Conservation (phyloP, 2,797 vertebrate species). For the Adelosebastes latens region DNA sequence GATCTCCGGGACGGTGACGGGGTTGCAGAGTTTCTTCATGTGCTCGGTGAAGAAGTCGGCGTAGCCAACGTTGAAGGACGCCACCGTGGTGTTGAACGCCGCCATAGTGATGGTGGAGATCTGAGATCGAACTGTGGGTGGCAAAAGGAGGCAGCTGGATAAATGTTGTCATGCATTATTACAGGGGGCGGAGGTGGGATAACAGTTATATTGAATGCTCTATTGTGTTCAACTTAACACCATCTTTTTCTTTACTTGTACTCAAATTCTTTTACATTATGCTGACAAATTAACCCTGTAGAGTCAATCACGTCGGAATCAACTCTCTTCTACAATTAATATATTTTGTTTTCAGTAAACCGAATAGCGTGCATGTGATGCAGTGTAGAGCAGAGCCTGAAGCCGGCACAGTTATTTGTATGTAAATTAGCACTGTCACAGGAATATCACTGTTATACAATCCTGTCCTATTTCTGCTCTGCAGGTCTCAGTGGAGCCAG, state of each 20-base stretch:
- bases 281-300: neutral
- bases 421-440: conserved; percentile 51
- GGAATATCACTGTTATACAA: conserved; percentile 49
- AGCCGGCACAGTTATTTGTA: conserved; percentile 11
- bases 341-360: neutral
- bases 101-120: conserved; percentile 99
- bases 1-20: conserved; percentile 91
- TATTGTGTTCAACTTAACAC: neutral
- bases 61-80: conserved; percentile 98
- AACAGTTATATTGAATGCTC: neutral
- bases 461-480: conserved; percentile 40
- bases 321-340: neutral
- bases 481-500: conserved; percentile 10
- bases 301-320: neutral
- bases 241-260: neutral
- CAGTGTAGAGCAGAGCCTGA: neutral
- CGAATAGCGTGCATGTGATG: neutral
- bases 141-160: conserved; percentile 13
- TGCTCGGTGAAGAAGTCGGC: conserved; percentile 98
- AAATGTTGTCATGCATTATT: neutral
- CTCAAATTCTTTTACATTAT: neutral
- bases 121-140: conserved; percentile 91
- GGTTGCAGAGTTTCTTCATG: conserved; percentile 97
- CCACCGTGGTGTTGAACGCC: conserved; percentile 97
- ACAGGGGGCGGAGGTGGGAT: neutral